These are phyloP conservation scores for Moxostoma hubbsi DNA, from an alignment of 2,797 vertebrate genomes.

Conservation along the genomic window DNA sequence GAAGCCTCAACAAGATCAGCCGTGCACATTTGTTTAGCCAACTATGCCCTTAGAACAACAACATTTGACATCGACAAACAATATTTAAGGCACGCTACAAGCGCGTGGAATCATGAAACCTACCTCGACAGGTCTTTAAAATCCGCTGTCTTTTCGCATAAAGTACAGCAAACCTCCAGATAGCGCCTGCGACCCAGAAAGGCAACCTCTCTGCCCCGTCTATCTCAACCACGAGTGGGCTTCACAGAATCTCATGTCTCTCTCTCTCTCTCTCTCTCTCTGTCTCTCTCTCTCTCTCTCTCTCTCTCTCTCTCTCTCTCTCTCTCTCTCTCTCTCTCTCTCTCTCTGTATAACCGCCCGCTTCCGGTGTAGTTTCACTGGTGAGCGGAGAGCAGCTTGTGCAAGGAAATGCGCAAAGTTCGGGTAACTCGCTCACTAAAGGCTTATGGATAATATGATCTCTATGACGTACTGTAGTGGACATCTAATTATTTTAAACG, in stretches of 20 bases:
- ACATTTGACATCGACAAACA: constrained; percentile 63
- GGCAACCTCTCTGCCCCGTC: constrained; percentile 60
- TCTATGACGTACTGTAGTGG: not conserved
- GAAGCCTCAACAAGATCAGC: not conserved
- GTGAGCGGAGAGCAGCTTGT: not conserved
- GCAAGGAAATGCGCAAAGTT: not conserved
- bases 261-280: not conserved
- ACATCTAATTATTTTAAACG: not conserved
- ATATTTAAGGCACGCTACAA: constrained; percentile 4
- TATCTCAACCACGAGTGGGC: constrained; percentile 70
- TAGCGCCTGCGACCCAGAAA: constrained; percentile 58
- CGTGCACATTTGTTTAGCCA: constrained; percentile 69
- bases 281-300: too few species aligned
- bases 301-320: constrained; percentile 44
- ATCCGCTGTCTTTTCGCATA: constrained; percentile 67
- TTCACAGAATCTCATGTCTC: constrained; percentile 61
- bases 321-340: constrained; percentile 30
- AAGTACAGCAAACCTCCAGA: constrained; percentile 64
- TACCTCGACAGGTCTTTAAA: constrained; percentile 68
- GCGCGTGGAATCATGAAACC: constrained; percentile 35
- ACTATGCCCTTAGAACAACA: constrained; percentile 41
- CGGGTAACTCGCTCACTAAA: not conserved
- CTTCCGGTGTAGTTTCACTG: constrained; percentile 70
- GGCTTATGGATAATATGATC: not conserved
- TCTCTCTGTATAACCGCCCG: constrained; percentile 67